Base-by-base conservation (phyloP, 2,888 invertebrate species). In the Tenthredo mesomela region DNA sequence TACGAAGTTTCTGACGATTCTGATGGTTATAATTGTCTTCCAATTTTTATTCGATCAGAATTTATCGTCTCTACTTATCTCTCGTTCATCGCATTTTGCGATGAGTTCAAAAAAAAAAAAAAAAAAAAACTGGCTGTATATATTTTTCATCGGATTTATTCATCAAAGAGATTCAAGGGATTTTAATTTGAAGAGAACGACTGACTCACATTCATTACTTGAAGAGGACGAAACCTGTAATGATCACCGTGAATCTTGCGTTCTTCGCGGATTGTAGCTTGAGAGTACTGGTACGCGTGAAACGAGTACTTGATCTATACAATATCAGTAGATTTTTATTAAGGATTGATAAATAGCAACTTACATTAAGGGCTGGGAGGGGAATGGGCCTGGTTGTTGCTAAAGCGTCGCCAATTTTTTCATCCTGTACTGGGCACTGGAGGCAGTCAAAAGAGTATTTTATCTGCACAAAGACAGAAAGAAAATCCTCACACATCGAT, bases 311-410 rank as follows among this genome's bases (percentile, higher is more conserved):
- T 96, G 91, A 96, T 95, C 96, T 96, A 29, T 25, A 75, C 12
- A 21, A 25, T 50, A 75, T 75, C 47, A 25, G 25, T 75, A 12
- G 4, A 75, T 33, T 21, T 47, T 50, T 33, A 67, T 33, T 67
- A 15, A 5, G 5, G 12, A 5, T 33, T 18, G 37, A 18, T 40
- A 15, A 15, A 80, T 0, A 58, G 58, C 2, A 40, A 90, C 92
- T 96, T 95, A 96, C 96, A 94, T 96, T 96, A 93, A 97, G 93
- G 33, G 97, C 97, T 86, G 96, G 96, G 89, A 97, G 95, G 61
- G 96, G 97, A 89, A 95, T 95, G 75, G 95, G 94, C 91, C 95
- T 94, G 77, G 94, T 92, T 86, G 94, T 93, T 89, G 93, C 90
- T 80, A 94, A 88, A 84, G 94, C 94, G 93, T 96, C 95, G 92